A percentile compares a stretch with the other conserved stretches of the same genome.
phyloP scores from a whole-genome alignment of 2,113 vertebrate species.

The Sinocyclocheilus anshuiensis region DNA sequence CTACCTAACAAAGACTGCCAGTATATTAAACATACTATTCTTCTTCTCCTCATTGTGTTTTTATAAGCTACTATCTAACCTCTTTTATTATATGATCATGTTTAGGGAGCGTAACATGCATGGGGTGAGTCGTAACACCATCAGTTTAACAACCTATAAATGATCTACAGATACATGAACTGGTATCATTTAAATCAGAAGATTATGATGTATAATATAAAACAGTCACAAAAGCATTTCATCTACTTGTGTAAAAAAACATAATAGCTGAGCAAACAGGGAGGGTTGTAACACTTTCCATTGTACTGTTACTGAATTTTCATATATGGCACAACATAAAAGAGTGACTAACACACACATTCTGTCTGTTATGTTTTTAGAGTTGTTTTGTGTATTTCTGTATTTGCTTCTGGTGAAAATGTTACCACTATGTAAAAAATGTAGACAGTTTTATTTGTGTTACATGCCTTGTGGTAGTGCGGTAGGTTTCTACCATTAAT shows the following conservation, averaged over 20 bases:
- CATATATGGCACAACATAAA: neutral
- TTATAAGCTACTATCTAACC: neutral
- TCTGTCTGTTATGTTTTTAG: too few relatives aligned
- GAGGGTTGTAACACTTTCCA: neutral
- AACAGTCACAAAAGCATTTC: neutral
- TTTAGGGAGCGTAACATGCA: neutral
- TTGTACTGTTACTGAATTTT: neutral
- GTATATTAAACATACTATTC: neutral
- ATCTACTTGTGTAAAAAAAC: neutral
- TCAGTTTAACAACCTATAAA: neutral
- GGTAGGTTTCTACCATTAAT: neutral
- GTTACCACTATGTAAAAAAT: too few relatives aligned
- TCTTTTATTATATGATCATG: neutral
- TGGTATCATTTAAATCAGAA: neutral
- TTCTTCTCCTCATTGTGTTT: neutral
- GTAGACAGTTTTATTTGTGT: too few relatives aligned
- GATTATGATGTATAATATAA: neutral
- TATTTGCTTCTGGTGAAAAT: too few relatives aligned
- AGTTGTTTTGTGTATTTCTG: too few relatives aligned
- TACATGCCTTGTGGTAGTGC: too few relatives aligned
- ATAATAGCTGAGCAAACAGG: neutral
- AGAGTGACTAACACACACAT: neutral
- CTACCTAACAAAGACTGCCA: neutral
- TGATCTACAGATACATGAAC: neutral
- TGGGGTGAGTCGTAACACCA: neutral